Evolutionary conservation across 2,113 vertebrate species (phyloP).

Genomic region (Monopterus albus): DNA sequence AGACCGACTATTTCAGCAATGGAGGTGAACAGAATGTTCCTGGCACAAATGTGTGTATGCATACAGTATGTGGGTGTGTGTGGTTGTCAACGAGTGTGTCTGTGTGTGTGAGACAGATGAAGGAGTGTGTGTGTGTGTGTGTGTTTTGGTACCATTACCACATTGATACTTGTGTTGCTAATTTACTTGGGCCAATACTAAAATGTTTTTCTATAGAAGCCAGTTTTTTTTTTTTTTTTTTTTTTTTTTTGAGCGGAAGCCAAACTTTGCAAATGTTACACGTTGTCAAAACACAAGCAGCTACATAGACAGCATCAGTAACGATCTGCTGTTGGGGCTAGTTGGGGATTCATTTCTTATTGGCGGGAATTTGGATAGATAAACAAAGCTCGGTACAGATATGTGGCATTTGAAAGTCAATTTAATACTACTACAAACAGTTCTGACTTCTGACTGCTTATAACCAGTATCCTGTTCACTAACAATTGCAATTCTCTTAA

Average conservation of each 20-base stretch:
- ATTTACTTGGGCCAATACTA: too few relatives aligned
- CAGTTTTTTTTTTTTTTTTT: too few relatives aligned
- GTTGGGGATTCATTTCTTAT: not conserved
- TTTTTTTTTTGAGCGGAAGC: not conserved
- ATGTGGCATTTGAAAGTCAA: too few relatives aligned
- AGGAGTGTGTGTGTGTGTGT: not conserved
- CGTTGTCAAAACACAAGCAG: not conserved
- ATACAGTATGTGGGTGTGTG: conserved; percentile 22
- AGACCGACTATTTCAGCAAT: conserved; percentile 56
- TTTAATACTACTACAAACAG: too few relatives aligned
- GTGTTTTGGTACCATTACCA: not conserved
- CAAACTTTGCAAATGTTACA: not conserved
- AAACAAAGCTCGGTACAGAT: too few relatives aligned
- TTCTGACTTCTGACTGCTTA: too few relatives aligned
- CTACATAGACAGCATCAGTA: not conserved
- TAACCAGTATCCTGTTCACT: too few relatives aligned
- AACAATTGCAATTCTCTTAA: too few relatives aligned
- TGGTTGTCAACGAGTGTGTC: conserved; percentile 17
- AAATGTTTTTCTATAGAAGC: too few relatives aligned
- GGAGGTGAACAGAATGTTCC: conserved; percentile 77
- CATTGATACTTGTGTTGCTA: not conserved
- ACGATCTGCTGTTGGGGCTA: too few relatives aligned
- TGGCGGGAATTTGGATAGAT: too few relatives aligned
- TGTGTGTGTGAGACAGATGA: conserved; percentile 18
- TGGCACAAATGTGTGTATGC: conserved; percentile 54